A percentile compares a stretch with the other conserved stretches of the same genome.
Evolutionary conservation across 2,113 vertebrate species (phyloP).

Genomic region (Gavialis gangeticus): DNA sequence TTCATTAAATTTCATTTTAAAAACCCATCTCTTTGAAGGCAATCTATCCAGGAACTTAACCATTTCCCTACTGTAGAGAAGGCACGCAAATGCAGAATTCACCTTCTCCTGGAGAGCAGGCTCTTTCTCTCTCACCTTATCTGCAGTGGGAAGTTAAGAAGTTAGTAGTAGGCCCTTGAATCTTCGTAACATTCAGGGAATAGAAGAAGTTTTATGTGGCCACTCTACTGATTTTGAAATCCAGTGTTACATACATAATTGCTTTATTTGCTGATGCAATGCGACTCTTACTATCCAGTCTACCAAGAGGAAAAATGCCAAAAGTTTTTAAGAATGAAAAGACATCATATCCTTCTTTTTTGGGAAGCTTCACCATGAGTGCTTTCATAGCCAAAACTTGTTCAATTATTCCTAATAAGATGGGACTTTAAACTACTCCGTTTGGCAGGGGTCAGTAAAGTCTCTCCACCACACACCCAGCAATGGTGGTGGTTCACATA

Average conservation of each 20-base stretch:
- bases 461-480: not conserved
- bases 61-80: slow-evolving; percentile 53
- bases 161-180: slow-evolving; percentile 5
- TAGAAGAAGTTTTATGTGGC: not conserved
- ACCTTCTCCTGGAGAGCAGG: not conserved
- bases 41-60: slow-evolving; percentile 62
- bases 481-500: not conserved
- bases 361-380: not conserved
- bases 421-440: not conserved
- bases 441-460: not conserved
- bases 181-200: slow-evolving; percentile 1
- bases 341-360: not conserved
- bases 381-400: not conserved
- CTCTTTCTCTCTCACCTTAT: not conserved
- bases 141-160: slow-evolving; percentile 58
- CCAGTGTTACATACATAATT: slow-evolving; percentile 30
- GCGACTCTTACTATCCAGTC: not conserved
- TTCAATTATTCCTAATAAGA: not conserved
- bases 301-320: not conserved
- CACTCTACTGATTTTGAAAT: slow-evolving; percentile 15
- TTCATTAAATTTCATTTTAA: slow-evolving; percentile 75
- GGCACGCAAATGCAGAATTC: not conserved
- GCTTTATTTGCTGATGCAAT: slow-evolving; percentile 35
- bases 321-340: not conserved
- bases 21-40: slow-evolving; percentile 56